A percentile compares a stretch with the other conserved stretches of the same genome.
These are phyloP conservation scores for Furcula furcula DNA, from an alignment of 2,888 invertebrate genomes.

Conservation along the genomic window DNA sequence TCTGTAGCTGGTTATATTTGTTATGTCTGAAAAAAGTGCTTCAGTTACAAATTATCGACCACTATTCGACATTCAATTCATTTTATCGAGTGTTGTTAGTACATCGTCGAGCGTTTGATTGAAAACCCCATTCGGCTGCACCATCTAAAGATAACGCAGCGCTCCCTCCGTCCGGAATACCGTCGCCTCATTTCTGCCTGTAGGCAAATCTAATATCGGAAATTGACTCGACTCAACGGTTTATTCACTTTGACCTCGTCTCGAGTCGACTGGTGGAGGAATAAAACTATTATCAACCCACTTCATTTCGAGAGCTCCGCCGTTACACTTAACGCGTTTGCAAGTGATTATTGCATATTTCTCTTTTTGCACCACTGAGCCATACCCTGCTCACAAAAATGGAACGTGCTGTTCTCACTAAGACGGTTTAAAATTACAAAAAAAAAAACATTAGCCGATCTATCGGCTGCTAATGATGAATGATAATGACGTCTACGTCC, in stretches of 20 bases:
- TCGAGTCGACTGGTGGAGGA: conserved; percentile 46
- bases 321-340: conserved; percentile 4
- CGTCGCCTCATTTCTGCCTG: conserved; percentile 43
- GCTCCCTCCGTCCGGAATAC: conserved; percentile 29
- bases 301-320: conserved; percentile 46
- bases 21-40: no score
- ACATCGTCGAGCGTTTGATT: conserved; percentile 17
- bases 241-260: conserved; percentile 64
- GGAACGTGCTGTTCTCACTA: no score
- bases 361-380: no score
- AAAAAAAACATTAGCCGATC: no score
- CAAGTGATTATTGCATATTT: neutral
- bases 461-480: no score
- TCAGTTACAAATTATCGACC: conserved; percentile 1
- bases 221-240: conserved; percentile 66
- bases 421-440: no score
- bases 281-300: conserved; percentile 55
- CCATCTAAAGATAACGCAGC: conserved; percentile 38
- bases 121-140: conserved; percentile 23
- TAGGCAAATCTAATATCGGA: conserved; percentile 72
- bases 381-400: no score
- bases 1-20: no score
- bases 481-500: no score
- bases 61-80: conserved; percentile 1
- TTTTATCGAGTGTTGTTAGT: conserved; percentile 10